Evolutionary conservation across 1,140 invertebrate genomes (phyloP).

Genomic region (Samia ricini): DNA sequence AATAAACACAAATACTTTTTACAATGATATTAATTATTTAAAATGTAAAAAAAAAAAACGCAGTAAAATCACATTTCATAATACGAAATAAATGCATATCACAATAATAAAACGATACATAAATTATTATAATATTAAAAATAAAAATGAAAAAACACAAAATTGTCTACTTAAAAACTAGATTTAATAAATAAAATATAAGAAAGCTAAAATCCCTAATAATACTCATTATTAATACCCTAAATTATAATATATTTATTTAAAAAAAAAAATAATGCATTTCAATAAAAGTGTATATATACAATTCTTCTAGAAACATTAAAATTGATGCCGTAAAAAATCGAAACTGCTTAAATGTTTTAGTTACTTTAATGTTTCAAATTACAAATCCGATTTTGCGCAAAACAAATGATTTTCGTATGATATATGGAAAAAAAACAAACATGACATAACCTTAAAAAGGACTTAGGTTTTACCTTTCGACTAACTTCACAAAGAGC

Average conservation of each 20-base stretch:
- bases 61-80: constrained; percentile 51
- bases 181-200: constrained; percentile 38
- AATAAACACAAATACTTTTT: too few species aligned
- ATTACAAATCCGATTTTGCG: too few species aligned
- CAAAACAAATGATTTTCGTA: too few species aligned
- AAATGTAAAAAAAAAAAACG: neutral
- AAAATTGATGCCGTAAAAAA: too few species aligned
- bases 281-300: neutral
- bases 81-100: constrained; percentile 52
- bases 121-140: too few species aligned
- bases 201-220: constrained; percentile 56
- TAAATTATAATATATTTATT: constrained; percentile 8
- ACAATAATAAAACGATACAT: constrained; percentile 36
- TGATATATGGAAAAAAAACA: too few species aligned
- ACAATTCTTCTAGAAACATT: too few species aligned
- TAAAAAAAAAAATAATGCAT: neutral
- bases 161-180: constrained; percentile 63
- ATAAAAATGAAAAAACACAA: constrained; percentile 1
- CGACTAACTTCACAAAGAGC: neutral
- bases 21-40: neutral
- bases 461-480: too few species aligned
- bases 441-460: too few species aligned
- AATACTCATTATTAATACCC: constrained; percentile 54
- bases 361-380: too few species aligned
- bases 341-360: too few species aligned